Conservation (phyloP, 2,888 invertebrate genomes). For the Meta bourneti region DNA sequence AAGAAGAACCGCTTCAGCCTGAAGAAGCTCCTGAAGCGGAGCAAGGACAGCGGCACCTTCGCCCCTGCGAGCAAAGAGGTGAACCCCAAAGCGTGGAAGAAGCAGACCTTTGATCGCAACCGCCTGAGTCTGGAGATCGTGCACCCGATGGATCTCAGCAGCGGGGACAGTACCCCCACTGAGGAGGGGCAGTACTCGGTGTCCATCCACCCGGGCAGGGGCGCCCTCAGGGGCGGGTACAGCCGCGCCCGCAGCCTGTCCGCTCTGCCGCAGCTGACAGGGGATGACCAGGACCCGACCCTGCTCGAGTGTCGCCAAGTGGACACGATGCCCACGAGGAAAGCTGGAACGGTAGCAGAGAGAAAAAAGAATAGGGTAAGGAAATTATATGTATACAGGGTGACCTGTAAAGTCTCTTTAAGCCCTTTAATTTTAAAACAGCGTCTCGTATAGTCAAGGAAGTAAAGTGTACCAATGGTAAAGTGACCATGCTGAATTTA, state of each 20-base stretch:
- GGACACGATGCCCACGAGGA: slow-evolving; percentile 62
- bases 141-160: slow-evolving; percentile 88
- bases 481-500: no score
- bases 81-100: slow-evolving; percentile 76
- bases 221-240: slow-evolving; percentile 34
- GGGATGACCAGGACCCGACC: slow-evolving; percentile 26
- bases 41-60: slow-evolving; percentile 66
- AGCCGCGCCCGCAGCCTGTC: slow-evolving; percentile 63
- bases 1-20: slow-evolving; percentile 88
- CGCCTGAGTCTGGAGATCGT: slow-evolving; percentile 91
- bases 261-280: slow-evolving; percentile 59
- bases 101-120: slow-evolving; percentile 79
- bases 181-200: slow-evolving; percentile 49
- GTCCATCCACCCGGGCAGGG: slow-evolving; percentile 39
- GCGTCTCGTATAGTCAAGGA: no score
- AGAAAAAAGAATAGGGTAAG: slow-evolving; percentile 72
- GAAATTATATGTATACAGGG: no score
- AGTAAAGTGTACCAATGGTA: no score
- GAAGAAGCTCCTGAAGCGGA: slow-evolving; percentile 86
- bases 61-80: slow-evolving; percentile 24
- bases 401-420: no score
- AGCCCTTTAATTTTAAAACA: no score
- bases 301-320: slow-evolving; percentile 57
- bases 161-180: slow-evolving; percentile 50
- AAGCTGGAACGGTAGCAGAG: slow-evolving; percentile 71